Conservation (phyloP, 2,888 invertebrate species). For the Rhingia campestris region DNA sequence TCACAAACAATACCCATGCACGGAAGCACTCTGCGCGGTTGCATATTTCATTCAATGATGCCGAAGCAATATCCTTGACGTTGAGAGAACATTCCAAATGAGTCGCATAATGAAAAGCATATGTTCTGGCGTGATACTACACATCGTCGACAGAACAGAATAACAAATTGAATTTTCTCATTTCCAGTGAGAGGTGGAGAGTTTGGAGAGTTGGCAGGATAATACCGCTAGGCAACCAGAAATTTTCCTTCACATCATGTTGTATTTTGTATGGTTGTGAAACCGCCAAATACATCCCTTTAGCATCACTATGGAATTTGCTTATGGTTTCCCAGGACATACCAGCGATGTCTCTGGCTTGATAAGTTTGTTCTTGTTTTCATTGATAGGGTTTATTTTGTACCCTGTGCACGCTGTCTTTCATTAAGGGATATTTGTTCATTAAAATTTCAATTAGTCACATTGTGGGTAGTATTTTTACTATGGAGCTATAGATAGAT, state of each 20-base stretch:
- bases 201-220: constrained; percentile 10
- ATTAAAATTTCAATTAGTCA: constrained; percentile 26
- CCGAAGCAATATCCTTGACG: constrained; percentile 12
- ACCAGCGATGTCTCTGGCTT: not conserved
- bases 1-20: constrained; percentile 26
- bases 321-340: not conserved
- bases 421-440: constrained; percentile 14
- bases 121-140: constrained; percentile 5
- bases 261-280: not conserved
- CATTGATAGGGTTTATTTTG: not conserved
- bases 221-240: constrained; percentile 11
- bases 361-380: not conserved
- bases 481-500: too few species aligned
- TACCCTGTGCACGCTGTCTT: not conserved
- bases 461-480: too few species aligned
- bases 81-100: constrained; percentile 39
- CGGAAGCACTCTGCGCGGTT: not conserved
- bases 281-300: not conserved
- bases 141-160: constrained; percentile 10
- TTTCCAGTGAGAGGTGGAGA: not conserved
- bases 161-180: constrained; percentile 32
- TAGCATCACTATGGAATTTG: not conserved
- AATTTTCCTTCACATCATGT: not conserved
- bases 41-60: constrained; percentile 9
- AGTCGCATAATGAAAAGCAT: constrained; percentile 31